Conservation (phyloP, 2,113 vertebrate genomes). For the Ictidomys tridecemlineatus region DNA sequence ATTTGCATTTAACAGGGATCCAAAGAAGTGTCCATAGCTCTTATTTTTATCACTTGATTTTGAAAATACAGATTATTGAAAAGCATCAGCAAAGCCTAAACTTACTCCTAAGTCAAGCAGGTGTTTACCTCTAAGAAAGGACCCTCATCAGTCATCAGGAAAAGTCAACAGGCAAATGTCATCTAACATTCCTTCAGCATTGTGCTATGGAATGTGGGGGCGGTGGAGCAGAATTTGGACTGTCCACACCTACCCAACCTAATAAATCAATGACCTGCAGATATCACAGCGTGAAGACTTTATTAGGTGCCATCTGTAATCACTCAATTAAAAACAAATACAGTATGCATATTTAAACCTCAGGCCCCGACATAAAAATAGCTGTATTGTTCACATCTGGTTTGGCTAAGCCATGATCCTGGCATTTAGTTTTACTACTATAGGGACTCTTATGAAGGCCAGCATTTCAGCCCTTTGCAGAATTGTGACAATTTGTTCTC, state of each 20-base stretch:
- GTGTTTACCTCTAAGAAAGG: slow-evolving; percentile 52
- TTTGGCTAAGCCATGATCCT: slow-evolving; percentile 21
- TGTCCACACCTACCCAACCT: slow-evolving; percentile 57
- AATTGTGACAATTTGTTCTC: slow-evolving; percentile 23
- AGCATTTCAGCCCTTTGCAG: not conserved
- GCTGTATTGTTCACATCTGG: slow-evolving; percentile 48
- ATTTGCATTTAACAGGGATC: not conserved
- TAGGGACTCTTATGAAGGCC: not conserved
- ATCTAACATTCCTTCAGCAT: slow-evolving; percentile 59
- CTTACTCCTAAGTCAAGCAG: not conserved
- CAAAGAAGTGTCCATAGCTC: slow-evolving; percentile 56
- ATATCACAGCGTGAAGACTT: slow-evolving; percentile 35
- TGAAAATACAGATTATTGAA: slow-evolving; percentile 61
- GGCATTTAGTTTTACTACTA: slow-evolving; percentile 20
- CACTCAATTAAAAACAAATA: slow-evolving; percentile 72
- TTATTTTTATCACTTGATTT: slow-evolving; percentile 59
- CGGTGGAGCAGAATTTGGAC: not conserved
- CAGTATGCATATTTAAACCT: slow-evolving; percentile 35
- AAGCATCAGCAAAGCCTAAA: slow-evolving; percentile 49
- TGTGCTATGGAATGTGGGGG: slow-evolving; percentile 19
- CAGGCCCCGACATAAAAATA: not conserved
- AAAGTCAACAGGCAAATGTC: slow-evolving; percentile 68
- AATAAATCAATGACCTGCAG: slow-evolving; percentile 72
- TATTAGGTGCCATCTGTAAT: slow-evolving; percentile 71
- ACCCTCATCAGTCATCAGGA: slow-evolving; percentile 54